These are phyloP conservation scores for Champsocephalus gunnari DNA, from an alignment of 2,797 vertebrate species.

Conservation along the genomic window DNA sequence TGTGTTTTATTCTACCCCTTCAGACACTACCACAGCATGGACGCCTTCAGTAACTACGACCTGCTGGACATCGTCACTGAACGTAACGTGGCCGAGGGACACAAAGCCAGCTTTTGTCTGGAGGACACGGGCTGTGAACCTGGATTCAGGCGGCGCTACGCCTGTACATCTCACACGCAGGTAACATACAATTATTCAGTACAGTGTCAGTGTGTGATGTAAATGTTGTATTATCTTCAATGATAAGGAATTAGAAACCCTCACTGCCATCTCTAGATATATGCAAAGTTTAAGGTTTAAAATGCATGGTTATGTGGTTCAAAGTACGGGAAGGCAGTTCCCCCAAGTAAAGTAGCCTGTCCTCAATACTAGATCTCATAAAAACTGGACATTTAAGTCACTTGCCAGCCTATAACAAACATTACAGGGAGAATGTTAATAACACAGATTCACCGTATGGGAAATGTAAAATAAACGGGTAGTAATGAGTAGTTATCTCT, in stretches of 20 bases:
- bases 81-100: constrained; percentile 88
- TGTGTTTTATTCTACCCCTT: not conserved
- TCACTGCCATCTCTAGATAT: not conserved
- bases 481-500: too few species aligned
- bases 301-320: not conserved
- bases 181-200: constrained; percentile 52
- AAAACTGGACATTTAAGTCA: not conserved
- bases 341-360: not conserved
- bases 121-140: constrained; percentile 88
- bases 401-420: not conserved
- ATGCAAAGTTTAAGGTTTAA: not conserved
- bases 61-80: constrained; percentile 83
- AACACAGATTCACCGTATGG: too few species aligned
- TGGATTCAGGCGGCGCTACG: constrained; percentile 85
- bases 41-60: constrained; percentile 91
- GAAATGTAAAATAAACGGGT: too few species aligned
- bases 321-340: not conserved
- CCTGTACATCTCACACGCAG: constrained; percentile 89
- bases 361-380: not conserved
- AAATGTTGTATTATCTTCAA: not conserved
- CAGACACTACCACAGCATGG: constrained; percentile 93
- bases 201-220: not conserved
- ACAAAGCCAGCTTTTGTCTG: constrained; percentile 92
- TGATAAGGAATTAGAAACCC: not conserved
- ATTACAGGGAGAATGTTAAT: not conserved